phyloP scores from a whole-genome alignment of 2,797 vertebrate genomes.

The Gila robusta region DNA sequence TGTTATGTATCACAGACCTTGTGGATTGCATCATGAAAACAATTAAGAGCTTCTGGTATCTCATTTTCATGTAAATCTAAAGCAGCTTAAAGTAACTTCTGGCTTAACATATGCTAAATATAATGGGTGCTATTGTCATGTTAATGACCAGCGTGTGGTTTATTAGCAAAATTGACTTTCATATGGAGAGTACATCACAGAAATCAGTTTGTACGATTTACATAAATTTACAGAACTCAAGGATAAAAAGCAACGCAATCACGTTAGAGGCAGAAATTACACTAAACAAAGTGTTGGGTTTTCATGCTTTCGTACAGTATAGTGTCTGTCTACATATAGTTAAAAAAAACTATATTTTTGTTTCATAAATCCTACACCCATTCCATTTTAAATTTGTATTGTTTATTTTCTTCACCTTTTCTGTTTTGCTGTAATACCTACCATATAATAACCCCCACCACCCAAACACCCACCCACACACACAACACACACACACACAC shows the following conservation, averaged over 20 bases:
- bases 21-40: constrained; percentile 40
- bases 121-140: neutral
- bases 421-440: neutral
- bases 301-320: neutral
- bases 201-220: neutral
- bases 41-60: constrained; percentile 38
- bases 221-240: neutral
- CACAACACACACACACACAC: neutral
- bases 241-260: neutral
- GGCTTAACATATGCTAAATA: constrained; percentile 15
- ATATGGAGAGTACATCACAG: neutral
- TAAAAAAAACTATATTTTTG: neutral
- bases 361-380: neutral
- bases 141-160: constrained; percentile 15
- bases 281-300: neutral
- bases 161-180: neutral
- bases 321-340: neutral
- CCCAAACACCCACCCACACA: too few relatives aligned
- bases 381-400: neutral
- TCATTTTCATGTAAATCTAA: constrained; percentile 43
- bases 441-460: neutral
- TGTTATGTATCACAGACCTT: constrained; percentile 16
- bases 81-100: constrained; percentile 30
- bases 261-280: neutral
- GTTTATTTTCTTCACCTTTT: neutral